Evolutionary conservation across 2,797 vertebrate species (phyloP), one percentile per base, ranked within the genome.

Genomic region (Lutjanus campechanus): DNA sequence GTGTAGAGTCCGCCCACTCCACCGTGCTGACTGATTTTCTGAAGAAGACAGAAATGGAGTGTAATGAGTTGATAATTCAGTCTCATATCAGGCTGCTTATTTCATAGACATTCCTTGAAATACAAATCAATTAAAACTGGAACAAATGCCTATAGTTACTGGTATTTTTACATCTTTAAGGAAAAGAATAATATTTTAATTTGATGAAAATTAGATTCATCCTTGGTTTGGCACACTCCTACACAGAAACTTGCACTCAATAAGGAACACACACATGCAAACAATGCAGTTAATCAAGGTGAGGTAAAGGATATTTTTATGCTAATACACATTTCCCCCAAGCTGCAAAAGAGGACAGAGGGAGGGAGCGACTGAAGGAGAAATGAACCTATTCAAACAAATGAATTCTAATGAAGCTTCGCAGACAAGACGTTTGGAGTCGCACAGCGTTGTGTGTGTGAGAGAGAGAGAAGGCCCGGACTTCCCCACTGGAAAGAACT

Each of bases 391-490:
- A 70, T 93, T 92, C 88, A 93, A 91, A 88, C 86, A 83, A 89
- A 93, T 91, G 86, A 91, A 93, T 92, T 87, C 81, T 86, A 91
- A 91, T 94, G 88, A 93, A 90, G 88, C 88, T 84, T 76, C 59
- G 10, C 82, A 77, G 82, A 72, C 84, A 16, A 88, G 89, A 88
- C 54, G 78, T 72, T 85, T 79, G 84, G 83, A 88, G 85, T 76
- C 76, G 53, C 12, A 72, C 76, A 11, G 78, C 3, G 19, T 44
- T 51, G 9, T 58, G 82, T 66, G 69, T 51, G 9, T 58, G 82
- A 69, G 69, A 71, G 65, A 78, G 79, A 86, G 59, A 77, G 76
- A 84, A 63, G 78, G 83, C 72, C 84, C 22, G 44, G 76, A 87
- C 70, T 75, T 88, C 86, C 84, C 78, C 71, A 11, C 77, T 78